Conservation (phyloP, 2,797 vertebrate species). For the Poecilia gillii region DNA sequence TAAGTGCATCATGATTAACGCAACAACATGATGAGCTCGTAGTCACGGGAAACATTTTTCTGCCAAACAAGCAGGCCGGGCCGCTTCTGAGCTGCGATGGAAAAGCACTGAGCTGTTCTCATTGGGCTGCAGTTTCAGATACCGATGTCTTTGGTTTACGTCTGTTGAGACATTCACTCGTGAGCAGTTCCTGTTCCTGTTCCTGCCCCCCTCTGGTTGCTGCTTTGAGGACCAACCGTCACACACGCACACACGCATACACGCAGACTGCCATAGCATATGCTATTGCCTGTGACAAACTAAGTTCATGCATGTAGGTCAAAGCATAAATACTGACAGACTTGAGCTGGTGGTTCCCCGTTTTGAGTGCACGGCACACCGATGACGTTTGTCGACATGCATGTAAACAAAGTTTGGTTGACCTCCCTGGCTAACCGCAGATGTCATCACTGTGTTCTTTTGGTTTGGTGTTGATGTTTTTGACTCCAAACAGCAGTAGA, state of each 20-base stretch:
- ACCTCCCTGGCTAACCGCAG: constrained; percentile 58
- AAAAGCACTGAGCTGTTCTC: constrained; percentile 49
- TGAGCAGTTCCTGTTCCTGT: constrained; percentile 76
- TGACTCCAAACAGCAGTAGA: constrained; percentile 24
- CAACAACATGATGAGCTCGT: background rate
- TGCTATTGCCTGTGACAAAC: constrained; percentile 33
- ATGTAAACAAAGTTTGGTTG: constrained; percentile 71
- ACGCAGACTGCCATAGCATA: constrained; percentile 36
- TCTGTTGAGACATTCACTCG: constrained; percentile 64
- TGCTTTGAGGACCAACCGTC: constrained; percentile 48
- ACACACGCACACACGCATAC: constrained; percentile 5
- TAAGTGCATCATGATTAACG: background rate
- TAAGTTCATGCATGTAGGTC: constrained; percentile 66
- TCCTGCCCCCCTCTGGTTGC: constrained; percentile 49
- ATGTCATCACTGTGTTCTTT: constrained; percentile 49
- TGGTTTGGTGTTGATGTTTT: constrained; percentile 46
- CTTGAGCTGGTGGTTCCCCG: constrained; percentile 72
- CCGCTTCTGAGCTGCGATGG: constrained; percentile 33
- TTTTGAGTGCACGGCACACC: constrained; percentile 32
- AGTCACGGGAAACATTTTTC: background rate
- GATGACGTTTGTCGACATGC: constrained; percentile 46
- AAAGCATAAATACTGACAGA: constrained; percentile 50
- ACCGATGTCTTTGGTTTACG: constrained; percentile 51
- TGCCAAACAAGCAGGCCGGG: background rate
- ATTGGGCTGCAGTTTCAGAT: constrained; percentile 42